Evolutionary conservation across 2,113 vertebrate genomes (phyloP), one percentile per base, ranked within the genome.

Genomic region (Pseudorectes ferrugineus): DNA sequence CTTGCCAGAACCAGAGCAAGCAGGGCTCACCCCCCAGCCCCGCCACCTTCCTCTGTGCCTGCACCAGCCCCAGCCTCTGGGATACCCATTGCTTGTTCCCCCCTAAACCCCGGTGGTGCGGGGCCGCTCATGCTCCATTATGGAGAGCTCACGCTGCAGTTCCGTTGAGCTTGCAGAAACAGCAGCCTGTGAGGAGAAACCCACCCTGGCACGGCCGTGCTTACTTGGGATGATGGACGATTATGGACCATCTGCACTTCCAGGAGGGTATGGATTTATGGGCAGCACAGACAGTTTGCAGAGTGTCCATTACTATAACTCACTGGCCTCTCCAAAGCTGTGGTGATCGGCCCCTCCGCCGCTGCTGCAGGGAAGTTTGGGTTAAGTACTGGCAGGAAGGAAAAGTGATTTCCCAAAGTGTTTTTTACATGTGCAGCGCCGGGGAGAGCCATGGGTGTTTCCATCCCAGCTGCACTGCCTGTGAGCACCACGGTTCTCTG

Each of bases 191-290:
- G 68, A 97, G 96, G 97, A 94, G 78, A 96, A 93, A 95, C 96
- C 97, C 97, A 95, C 97, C 96, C 92, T 87, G 93, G 97, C 93
- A 96, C 96, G 91, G 98, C 97, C 96, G 79, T 45, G 79, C 97
- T 97, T 92, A 80, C 97, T 86, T 18, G 76, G 97, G 84, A 84
- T 98, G 98, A 98, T 98, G 98, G 98, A 98, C 96, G 98, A 94
- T 98, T 98, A 98, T 98, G 98, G 98, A 97, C 98, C 98, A 98
- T 98, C 98, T 98, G 98, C 98, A 98, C 98, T 98, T 97, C 79
- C 97, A 95, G 98, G 97, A 96, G 96, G 95, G 97, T 96, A 97
- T 94, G 97, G 98, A 99, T 99, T 98, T 98, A 98, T 92, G 98
- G 97, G 97, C 88, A 23, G 87, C 96, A 90, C 94, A 97, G 98